phyloP scores from a whole-genome alignment of 2,797 vertebrate genomes.

The Phyllotis vaccarum region DNA sequence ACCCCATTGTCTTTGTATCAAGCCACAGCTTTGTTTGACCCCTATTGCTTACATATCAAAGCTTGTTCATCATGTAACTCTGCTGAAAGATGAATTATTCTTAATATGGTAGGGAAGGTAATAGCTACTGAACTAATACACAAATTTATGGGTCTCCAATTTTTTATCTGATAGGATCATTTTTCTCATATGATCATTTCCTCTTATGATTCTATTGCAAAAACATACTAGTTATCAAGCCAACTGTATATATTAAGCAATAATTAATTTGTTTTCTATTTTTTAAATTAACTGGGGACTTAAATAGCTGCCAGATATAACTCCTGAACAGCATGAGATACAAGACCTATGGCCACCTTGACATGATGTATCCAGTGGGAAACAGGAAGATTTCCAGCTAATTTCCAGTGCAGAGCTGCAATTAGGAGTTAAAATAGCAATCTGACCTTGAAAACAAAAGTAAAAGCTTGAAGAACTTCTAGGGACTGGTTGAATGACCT shows the following conservation, averaged over 20 bases:
- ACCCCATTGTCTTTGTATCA: neutral
- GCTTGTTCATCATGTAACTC: no score
- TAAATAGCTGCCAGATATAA: constrained; percentile 57
- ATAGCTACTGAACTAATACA: neutral
- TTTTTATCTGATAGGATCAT: constrained; percentile 52
- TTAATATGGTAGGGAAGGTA: neutral
- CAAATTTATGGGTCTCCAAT: neutral
- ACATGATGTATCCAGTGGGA: neutral
- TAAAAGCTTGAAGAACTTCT: constrained; percentile 32
- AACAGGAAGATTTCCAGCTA: constrained; percentile 33
- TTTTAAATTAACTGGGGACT: constrained; percentile 73
- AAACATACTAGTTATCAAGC: constrained; percentile 55
- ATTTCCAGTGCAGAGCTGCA: constrained; percentile 12
- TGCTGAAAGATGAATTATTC: constrained; percentile 16
- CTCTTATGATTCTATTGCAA: constrained; percentile 31
- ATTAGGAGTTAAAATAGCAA: constrained; percentile 9
- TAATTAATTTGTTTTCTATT: constrained; percentile 75
- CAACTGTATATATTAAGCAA: constrained; percentile 72
- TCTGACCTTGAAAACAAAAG: neutral
- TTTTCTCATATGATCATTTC: constrained; percentile 57
- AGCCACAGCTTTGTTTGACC: neutral
- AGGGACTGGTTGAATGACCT: neutral
- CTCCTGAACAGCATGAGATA: constrained; percentile 34
- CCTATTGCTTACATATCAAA: neutral
- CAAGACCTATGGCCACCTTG: neutral